Conservation (phyloP, 2,888 invertebrate genomes). For the Clunio marinus region DNA sequence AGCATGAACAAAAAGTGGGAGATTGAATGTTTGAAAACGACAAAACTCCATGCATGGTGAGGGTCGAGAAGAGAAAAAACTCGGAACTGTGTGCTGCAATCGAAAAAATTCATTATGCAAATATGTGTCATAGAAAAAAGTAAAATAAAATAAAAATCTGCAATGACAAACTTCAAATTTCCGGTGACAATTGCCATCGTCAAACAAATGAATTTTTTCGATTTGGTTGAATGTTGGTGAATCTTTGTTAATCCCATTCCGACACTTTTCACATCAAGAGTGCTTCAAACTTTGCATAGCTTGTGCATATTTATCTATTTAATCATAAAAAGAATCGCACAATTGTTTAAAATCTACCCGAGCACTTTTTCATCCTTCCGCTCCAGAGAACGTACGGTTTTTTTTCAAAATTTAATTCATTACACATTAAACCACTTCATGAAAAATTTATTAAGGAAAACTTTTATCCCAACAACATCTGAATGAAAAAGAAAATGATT, state of each 20-base stretch:
- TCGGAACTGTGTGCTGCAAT: conserved; percentile 1
- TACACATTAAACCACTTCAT: conserved; percentile 9
- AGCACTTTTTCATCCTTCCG: not conserved
- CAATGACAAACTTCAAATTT: conserved; percentile 1
- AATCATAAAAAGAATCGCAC: not conserved
- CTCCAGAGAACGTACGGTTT: not conserved
- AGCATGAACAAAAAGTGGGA: not conserved
- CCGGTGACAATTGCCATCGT: not conserved
- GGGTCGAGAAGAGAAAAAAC: not conserved
- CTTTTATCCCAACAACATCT: not conserved
- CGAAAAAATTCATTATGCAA: conserved; percentile 6
- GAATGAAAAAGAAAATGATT: not conserved
- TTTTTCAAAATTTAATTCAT: not conserved
- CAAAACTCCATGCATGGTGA: not conserved
- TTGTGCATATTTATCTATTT: not conserved
- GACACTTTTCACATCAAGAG: not conserved
- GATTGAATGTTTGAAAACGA: not conserved
- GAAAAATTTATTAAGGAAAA: conserved; percentile 9
- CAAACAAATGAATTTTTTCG: not conserved
- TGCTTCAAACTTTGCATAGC: not conserved
- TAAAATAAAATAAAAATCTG: too few species aligned
- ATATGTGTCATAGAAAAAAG: conserved; percentile 5
- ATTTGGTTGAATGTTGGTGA: too few species aligned
- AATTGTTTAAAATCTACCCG: too few species aligned
- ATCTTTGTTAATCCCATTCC: too few species aligned